Evolutionary conservation across 2,113 vertebrate species (phyloP).

Genomic region (Lethenteron camtschaticum): DNA sequence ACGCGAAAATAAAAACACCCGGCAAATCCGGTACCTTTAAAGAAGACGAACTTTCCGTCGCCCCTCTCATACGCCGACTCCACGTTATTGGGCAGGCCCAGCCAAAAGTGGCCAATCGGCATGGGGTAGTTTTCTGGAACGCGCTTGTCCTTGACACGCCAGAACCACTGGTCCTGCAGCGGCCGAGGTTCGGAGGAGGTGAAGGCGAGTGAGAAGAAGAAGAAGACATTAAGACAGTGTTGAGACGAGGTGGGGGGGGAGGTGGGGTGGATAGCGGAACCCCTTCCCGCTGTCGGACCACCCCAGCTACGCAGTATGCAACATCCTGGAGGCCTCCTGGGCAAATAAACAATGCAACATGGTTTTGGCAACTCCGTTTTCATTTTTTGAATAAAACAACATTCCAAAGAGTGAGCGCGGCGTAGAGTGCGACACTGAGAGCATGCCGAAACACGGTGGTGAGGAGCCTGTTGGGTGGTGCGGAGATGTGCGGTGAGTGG

Average conservation of each 20-base stretch:
- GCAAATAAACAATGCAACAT: neutral
- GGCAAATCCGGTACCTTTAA: conserved; percentile 44
- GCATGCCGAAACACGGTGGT: too few relatives aligned
- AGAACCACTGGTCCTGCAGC: conserved; percentile 67
- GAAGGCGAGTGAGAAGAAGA: neutral
- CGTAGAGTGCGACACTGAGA: too few relatives aligned
- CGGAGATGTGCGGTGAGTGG: too few relatives aligned
- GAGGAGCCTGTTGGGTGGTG: too few relatives aligned
- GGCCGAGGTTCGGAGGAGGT: neutral
- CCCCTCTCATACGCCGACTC: conserved; percentile 73
- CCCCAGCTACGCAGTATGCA: neutral
- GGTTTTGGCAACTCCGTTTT: too few relatives aligned
- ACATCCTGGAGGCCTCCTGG: neutral
- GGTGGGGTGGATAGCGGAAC: neutral
- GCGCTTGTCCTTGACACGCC: conserved; percentile 66
- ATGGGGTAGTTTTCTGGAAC: conserved; percentile 88
- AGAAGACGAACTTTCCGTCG: conserved; percentile 74
- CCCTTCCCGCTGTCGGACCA: neutral
- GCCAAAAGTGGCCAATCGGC: conserved; percentile 80
- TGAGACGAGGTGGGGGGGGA: neutral
- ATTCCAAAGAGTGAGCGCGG: too few relatives aligned
- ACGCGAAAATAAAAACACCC: too few relatives aligned
- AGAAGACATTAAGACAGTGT: neutral
- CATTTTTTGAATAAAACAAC: too few relatives aligned
- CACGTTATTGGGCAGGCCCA: conserved; percentile 54